A percentile compares a stretch with the other conserved stretches of the same genome.
Conservation (phyloP, 2,797 vertebrate genomes). For the Myotis daubentonii region DNA sequence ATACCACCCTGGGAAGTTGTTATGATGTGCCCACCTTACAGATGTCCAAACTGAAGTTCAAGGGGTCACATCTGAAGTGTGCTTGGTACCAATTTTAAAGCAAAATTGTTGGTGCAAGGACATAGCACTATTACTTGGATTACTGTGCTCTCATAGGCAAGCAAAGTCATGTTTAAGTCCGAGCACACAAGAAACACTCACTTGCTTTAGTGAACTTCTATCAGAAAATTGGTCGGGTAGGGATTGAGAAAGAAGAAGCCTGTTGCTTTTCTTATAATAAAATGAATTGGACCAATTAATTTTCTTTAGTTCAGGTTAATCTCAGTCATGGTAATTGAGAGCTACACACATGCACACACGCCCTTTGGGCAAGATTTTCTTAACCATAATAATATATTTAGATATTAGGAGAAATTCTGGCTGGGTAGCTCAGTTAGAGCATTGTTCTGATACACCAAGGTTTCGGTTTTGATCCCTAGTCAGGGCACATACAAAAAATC, state of each 20-base stretch:
- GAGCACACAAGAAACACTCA: neutral
- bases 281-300: conserved; percentile 65
- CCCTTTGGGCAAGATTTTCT: conserved; percentile 4
- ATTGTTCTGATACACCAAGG: neutral
- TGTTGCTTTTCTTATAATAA: conserved; percentile 59
- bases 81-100: neutral
- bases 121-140: neutral
- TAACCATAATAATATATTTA: neutral
- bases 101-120: neutral
- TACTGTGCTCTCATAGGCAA: neutral
- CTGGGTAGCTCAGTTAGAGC: neutral
- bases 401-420: neutral
- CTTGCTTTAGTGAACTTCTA: neutral
- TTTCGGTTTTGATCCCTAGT: neutral
- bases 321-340: conserved; percentile 14
- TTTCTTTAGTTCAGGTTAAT: conserved; percentile 62
- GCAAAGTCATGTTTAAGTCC: neutral
- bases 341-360: neutral
- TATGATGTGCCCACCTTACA: neutral
- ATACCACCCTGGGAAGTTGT: neutral
- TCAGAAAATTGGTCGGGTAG: neutral
- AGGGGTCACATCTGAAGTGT: conserved; percentile 13
- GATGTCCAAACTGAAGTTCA: neutral
- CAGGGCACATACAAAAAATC: neutral
- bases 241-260: conserved; percentile 30